Evolutionary conservation across 2,113 vertebrate species (phyloP).

Genomic region (Vombatus ursinus): DNA sequence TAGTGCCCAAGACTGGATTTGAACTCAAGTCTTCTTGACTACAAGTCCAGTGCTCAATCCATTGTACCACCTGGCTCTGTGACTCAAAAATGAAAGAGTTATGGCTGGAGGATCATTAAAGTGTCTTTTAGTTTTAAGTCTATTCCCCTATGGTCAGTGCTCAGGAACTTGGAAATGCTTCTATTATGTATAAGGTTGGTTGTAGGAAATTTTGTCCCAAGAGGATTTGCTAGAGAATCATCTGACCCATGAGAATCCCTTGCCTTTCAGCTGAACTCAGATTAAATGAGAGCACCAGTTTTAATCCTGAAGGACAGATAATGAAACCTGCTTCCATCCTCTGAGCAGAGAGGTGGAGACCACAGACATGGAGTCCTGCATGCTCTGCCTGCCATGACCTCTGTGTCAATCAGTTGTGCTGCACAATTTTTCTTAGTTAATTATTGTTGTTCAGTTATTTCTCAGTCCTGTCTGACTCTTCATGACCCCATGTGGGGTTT

Average conservation of each 20-base stretch:
- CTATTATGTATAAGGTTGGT: background rate
- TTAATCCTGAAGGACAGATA: background rate
- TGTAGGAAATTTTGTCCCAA: background rate
- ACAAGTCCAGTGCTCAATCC: background rate
- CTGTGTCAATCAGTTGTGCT: background rate
- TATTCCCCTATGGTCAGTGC: background rate
- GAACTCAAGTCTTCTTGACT: background rate
- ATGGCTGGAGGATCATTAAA: background rate
- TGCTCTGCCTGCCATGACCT: background rate
- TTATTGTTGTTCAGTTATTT: background rate
- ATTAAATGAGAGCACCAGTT: background rate
- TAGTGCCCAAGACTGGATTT: background rate
- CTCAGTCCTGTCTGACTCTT: background rate
- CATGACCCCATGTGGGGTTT: background rate
- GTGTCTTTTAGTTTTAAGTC: background rate
- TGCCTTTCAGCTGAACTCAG: background rate
- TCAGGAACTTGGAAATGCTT: background rate
- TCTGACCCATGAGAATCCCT: background rate
- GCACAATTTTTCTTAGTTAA: background rate
- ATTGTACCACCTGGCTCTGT: background rate
- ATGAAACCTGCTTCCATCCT: background rate
- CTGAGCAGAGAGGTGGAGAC: background rate
- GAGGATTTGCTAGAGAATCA: background rate
- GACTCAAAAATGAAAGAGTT: background rate
- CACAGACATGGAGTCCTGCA: background rate